These are phyloP conservation scores for Diorhabda elongata DNA, from an alignment of 1,140 invertebrate species.

Conservation along the genomic window DNA sequence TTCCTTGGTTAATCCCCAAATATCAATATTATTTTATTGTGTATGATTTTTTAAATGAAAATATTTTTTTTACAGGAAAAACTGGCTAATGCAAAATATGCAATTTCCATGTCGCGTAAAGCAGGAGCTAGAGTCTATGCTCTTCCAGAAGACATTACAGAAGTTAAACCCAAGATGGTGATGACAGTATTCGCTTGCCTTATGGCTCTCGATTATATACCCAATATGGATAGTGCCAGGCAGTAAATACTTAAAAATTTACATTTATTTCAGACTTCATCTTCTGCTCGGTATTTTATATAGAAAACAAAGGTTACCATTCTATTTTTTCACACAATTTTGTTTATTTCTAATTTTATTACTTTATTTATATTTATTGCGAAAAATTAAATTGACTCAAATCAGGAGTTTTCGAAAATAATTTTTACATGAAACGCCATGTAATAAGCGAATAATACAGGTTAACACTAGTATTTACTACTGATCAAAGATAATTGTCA, in stretches of 20 bases:
- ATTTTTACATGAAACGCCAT: too few species aligned
- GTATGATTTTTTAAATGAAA: neutral
- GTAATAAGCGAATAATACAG: too few species aligned
- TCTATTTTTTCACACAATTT: neutral
- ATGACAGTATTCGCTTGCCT: constrained; percentile 99
- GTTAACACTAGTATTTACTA: too few species aligned
- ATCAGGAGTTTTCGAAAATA: neutral
- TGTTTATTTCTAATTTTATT: neutral
- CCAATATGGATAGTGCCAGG: constrained; percentile 65
- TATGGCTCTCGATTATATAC: constrained; percentile 94
- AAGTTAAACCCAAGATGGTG: constrained; percentile 98
- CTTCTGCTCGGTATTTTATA: neutral
- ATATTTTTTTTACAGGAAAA: constrained; percentile 69
- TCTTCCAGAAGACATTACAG: constrained; percentile 97
- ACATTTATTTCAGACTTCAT: neutral
- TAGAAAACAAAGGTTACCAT: neutral
- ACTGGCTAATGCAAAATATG: constrained; percentile 96
- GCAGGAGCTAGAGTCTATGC: constrained; percentile 97
- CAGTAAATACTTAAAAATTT: constrained; percentile 27
- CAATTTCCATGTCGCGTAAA: constrained; percentile 95
- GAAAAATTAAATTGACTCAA: neutral
- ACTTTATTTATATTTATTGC: neutral
- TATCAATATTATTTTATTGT: too few species aligned
- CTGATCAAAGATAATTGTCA: too few species aligned
- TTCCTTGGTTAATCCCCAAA: too few species aligned